These are phyloP conservation scores for Pentalonia nigronervosa DNA, from an alignment of 1,140 invertebrate species.

Conservation along the genomic window DNA sequence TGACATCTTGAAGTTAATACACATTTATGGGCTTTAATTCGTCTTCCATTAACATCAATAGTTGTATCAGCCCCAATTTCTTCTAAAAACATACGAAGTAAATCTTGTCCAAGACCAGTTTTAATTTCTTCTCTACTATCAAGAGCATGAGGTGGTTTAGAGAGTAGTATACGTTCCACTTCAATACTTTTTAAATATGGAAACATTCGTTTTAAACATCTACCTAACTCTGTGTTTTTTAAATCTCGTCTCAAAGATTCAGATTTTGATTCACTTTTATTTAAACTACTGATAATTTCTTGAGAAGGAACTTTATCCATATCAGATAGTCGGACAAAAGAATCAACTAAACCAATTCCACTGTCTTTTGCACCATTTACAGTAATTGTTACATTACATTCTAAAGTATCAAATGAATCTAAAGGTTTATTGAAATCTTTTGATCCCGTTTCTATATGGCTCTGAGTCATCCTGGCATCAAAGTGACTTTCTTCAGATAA, in stretches of 20 bases:
- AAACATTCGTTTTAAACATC: constrained; percentile 58
- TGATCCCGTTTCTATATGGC: constrained; percentile 57
- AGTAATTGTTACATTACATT: constrained; percentile 59
- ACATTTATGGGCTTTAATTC: constrained; percentile 87
- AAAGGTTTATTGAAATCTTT: constrained; percentile 59
- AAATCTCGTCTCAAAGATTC: constrained; percentile 55
- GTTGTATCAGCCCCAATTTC: constrained; percentile 86
- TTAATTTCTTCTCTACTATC: constrained; percentile 69
- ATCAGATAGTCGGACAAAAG: constrained; percentile 69
- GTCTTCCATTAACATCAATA: constrained; percentile 78
- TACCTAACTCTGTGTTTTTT: constrained; percentile 51
- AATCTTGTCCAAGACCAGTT: constrained; percentile 76
- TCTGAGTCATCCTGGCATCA: constrained; percentile 50
- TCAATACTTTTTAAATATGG: constrained; percentile 56
- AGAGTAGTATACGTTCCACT: constrained; percentile 52
- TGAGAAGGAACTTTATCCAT: constrained; percentile 66
- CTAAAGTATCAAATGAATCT: constrained; percentile 58
- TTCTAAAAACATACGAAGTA: constrained; percentile 87
- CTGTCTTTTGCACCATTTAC: constrained; percentile 60
- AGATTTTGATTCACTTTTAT: constrained; percentile 59
- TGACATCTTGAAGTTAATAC: constrained; percentile 87
- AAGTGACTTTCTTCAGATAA: constrained; percentile 64
- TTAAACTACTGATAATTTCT: constrained; percentile 58
- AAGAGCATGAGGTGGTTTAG: constrained; percentile 64
- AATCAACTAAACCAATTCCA: constrained; percentile 57